Percentiles rank a stretch among this genome's conserved stretches.
Conservation (phyloP, 2,113 vertebrate species). For the Engraulis encrasicolus region DNA sequence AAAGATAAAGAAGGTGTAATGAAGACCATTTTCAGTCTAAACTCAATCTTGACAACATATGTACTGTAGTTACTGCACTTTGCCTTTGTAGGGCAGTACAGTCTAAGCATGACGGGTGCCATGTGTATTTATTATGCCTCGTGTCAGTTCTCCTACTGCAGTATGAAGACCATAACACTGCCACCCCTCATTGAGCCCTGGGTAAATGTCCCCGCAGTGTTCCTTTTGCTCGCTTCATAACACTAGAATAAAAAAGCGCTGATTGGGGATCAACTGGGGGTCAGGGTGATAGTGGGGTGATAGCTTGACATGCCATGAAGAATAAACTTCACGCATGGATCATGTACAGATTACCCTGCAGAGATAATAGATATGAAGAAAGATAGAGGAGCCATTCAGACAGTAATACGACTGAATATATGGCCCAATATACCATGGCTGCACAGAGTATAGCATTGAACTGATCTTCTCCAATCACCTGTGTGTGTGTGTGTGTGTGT, state of each 20-base stretch:
- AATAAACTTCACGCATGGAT: not conserved
- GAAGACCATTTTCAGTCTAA: too few species aligned
- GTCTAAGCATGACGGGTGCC: too few species aligned
- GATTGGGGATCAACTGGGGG: not conserved
- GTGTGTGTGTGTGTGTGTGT: not conserved
- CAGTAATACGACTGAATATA: not conserved
- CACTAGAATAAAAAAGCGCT: not conserved
- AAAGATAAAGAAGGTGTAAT: too few species aligned
- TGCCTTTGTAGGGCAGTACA: too few species aligned
- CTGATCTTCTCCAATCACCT: not conserved
- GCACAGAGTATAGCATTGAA: not conserved
- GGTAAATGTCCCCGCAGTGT: not conserved
- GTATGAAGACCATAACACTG: too few species aligned
- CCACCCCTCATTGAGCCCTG: not conserved
- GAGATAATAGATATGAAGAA: not conserved
- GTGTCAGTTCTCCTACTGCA: too few species aligned
- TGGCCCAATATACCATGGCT: not conserved
- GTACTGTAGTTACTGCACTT: too few species aligned
- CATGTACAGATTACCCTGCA: not conserved
- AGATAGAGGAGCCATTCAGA: not conserved
- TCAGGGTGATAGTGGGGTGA: not conserved
- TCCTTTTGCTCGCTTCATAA: not conserved
- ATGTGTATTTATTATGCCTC: too few species aligned
- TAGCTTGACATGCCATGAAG: not conserved
- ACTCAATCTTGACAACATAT: too few species aligned